phyloP scores from a whole-genome alignment of 2,113 vertebrate species.

The Anser cygnoides region DNA sequence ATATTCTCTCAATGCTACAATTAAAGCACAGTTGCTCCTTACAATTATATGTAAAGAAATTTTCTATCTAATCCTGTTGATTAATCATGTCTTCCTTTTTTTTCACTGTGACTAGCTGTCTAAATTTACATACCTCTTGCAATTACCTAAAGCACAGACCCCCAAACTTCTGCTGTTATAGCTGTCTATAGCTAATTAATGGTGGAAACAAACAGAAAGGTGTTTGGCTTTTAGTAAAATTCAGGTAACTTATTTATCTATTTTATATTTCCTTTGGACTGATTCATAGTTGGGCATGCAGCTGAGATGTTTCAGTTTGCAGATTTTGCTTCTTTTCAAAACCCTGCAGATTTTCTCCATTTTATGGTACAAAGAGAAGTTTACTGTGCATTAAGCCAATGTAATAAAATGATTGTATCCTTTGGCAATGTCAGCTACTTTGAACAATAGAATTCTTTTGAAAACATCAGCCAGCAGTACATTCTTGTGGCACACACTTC shows the following conservation, averaged over 20 bases:
- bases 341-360: background rate
- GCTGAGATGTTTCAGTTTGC: background rate
- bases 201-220: background rate
- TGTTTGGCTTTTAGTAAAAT: background rate
- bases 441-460: background rate
- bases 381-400: constrained; percentile 6
- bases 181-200: background rate
- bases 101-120: constrained; percentile 19
- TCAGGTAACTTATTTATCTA: background rate
- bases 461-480: background rate
- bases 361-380: background rate
- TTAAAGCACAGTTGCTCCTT: constrained; percentile 38
- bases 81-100: constrained; percentile 28
- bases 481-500: background rate
- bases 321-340: constrained; percentile 18
- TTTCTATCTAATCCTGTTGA: constrained; percentile 41
- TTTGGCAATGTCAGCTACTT: constrained; percentile 16
- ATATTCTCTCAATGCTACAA: constrained; percentile 53
- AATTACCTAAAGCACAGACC: background rate
- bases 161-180: background rate
- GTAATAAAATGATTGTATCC: constrained; percentile 23
- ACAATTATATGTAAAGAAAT: constrained; percentile 35
- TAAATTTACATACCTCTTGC: constrained; percentile 29
- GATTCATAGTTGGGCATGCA: background rate
- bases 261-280: background rate